Conservation (phyloP, 2,888 invertebrate species). For the Neuroscelio doddi region DNA sequence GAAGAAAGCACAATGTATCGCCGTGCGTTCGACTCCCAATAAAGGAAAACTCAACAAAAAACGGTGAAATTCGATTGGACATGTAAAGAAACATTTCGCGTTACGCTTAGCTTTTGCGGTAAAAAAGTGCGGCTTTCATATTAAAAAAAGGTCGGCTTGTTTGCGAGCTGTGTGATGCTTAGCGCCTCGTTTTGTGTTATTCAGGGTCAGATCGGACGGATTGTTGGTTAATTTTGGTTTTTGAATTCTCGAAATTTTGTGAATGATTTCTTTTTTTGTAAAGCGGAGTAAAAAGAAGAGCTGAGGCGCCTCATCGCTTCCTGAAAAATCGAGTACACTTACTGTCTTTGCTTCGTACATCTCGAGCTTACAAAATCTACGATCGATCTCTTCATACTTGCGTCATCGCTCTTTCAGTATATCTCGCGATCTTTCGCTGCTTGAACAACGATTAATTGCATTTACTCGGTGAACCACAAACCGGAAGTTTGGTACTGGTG, state of each 20-base stretch:
- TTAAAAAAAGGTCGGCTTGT: too few relatives aligned
- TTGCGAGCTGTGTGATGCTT: too few relatives aligned
- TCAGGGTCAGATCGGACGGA: too few relatives aligned
- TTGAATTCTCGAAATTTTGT: not conserved
- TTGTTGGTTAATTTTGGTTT: not conserved
- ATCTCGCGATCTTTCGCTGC: conserved; percentile 4
- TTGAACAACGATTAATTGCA: not conserved
- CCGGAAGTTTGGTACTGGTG: conserved; percentile 80
- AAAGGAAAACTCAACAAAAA: too few relatives aligned
- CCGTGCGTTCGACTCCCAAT: too few relatives aligned
- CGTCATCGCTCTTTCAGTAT: not conserved
- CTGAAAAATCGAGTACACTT: not conserved
- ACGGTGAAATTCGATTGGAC: too few relatives aligned
- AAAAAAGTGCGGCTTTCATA: too few relatives aligned
- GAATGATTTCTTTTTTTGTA: not conserved
- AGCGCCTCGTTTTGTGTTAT: too few relatives aligned
- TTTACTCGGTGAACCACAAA: conserved; percentile 84
- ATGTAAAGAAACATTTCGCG: too few relatives aligned
- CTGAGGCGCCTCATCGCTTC: not conserved
- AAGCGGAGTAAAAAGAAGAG: not conserved
- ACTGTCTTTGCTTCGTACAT: too few relatives aligned
- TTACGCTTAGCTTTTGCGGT: too few relatives aligned
- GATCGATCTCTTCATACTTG: not conserved
- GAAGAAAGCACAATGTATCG: too few relatives aligned
- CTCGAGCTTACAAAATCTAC: not conserved